These are phyloP conservation scores for Falco punctatus DNA, from an alignment of 2,113 vertebrate species.

Conservation along the genomic window DNA sequence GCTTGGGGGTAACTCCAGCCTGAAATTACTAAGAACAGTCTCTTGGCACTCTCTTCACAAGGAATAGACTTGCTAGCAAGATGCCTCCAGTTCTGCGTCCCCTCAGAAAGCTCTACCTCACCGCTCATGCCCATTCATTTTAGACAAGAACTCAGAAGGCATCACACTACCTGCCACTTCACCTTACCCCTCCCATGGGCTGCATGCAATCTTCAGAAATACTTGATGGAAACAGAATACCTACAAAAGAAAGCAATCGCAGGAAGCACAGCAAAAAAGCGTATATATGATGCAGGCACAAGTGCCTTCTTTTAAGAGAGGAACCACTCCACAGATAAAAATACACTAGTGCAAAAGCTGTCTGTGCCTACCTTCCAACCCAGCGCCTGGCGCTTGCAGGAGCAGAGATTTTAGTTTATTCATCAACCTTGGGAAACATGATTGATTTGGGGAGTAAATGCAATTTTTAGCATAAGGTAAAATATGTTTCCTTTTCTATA, in stretches of 20 bases:
- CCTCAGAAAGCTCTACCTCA: neutral
- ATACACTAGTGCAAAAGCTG: neutral
- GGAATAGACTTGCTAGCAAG: neutral
- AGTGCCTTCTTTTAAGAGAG: neutral
- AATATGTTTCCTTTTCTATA: neutral
- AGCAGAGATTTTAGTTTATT: neutral
- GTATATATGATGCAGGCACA: neutral
- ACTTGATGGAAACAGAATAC: neutral
- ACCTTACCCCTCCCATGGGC: neutral
- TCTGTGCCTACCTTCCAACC: neutral
- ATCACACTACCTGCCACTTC: neutral
- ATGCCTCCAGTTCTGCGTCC: neutral
- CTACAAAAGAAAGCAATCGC: neutral
- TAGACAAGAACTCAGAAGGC: neutral
- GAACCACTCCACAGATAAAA: neutral
- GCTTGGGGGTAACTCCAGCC: neutral
- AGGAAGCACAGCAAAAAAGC: neutral
- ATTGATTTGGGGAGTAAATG: neutral
- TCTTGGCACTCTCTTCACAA: neutral
- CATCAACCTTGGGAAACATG: neutral
- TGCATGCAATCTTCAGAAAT: neutral
- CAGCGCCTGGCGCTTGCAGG: neutral
- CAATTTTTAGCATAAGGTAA: neutral
- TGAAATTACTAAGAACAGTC: neutral
- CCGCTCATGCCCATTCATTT: neutral